Evolutionary conservation across 2,888 invertebrate genomes (phyloP).

Genomic region (Elysia crispata): DNA sequence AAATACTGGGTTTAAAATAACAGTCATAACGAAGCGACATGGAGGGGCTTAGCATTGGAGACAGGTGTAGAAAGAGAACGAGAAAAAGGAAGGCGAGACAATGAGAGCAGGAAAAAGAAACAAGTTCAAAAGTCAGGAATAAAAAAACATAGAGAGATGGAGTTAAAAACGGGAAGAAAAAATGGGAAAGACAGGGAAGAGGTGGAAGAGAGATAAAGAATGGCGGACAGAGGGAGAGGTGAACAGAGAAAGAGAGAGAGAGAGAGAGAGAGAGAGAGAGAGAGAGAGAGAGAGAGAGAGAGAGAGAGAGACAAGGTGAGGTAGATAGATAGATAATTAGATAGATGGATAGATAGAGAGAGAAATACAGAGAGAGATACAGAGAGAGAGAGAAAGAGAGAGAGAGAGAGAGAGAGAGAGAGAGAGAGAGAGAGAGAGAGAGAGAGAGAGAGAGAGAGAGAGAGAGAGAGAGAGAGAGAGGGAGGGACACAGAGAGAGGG

Average conservation of each 20-base stretch:
- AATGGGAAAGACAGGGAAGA: conserved; percentile 1
- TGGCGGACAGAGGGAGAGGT: not conserved
- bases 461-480: conserved; percentile 26
- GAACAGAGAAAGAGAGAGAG: not conserved
- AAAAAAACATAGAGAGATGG: too few species aligned
- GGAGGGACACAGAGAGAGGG: conserved; percentile 21
- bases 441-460: conserved; percentile 25
- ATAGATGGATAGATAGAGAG: too few species aligned
- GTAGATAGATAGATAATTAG: conserved; percentile 16
- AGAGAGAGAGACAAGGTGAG: not conserved
- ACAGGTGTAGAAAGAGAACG: not conserved
- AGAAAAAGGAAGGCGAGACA: too few species aligned
- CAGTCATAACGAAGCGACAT: too few species aligned
- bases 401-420: conserved; percentile 14
- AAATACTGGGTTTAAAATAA: too few species aligned
- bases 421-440: conserved; percentile 34
- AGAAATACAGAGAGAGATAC: too few species aligned
- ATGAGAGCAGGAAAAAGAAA: too few species aligned
- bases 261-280: not conserved
- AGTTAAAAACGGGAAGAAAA: too few species aligned
- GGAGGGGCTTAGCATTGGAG: too few species aligned
- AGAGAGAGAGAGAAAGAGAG: conserved; percentile 17
- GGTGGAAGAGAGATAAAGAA: not conserved
- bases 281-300: not conserved
- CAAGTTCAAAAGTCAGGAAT: too few species aligned